Base-by-base conservation (phyloP, 2,797 vertebrate genomes). In the Tokudaia muenninki region DNA sequence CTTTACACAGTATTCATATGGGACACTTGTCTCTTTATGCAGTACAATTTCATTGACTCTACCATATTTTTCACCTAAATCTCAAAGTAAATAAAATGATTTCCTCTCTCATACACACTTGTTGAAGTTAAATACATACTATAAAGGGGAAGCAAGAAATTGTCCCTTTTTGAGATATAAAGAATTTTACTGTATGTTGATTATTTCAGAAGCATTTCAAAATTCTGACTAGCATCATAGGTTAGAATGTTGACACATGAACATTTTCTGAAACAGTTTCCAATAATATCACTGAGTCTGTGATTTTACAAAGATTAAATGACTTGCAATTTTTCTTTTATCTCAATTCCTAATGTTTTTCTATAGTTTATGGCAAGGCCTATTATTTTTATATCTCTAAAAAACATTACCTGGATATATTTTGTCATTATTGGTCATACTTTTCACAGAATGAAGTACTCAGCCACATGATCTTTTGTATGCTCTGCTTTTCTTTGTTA, bases 371-470 rank as follows among this genome's bases (percentile, higher is more conserved):
- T 9, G 47, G 17, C 10, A n/a, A 63, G 7, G 29, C 16, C 2
- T 9, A 26, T 81, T 61, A 86, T 24, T 87, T 94, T 93, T 77
- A 88, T 21, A 79, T 74, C 14, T 82, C 88, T 96, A 41, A 70
- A 93, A 88, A 94, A 82, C 10, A 37, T 26, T 12, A 94, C 65
- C 37, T 81, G 65, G 12, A 90, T 8, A 65, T 5, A 57, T 65
- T 67, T 90, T 47, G 34, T 21, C 24, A 31, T 87, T 82, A 89
- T 90, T 65, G 34, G 52, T 12, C 77, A 90, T 72, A 11, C 8
- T 86, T 80, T 65, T n/a, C 12, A 41, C 3, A 74, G 37, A 70
- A 50, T 65, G 19, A 72, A 81, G 61, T 77, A 67, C 22, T 65
- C 80, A 47, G 5, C 17, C 6, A n/a, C 11, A 96, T 72, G 31